Conservation (phyloP, 2,797 vertebrate genomes). For the Dipus sagitta region DNA sequence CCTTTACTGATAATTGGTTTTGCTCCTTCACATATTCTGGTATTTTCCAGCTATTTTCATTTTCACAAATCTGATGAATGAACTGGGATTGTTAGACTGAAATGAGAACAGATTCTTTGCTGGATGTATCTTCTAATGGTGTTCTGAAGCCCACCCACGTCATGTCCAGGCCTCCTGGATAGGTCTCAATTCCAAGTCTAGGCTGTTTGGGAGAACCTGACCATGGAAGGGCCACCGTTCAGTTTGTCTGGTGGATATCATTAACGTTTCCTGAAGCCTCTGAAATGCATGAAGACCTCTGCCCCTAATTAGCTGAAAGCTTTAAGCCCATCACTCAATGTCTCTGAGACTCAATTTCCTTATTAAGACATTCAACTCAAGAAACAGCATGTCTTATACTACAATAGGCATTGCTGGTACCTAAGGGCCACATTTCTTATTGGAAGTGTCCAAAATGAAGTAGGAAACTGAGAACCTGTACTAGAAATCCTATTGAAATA, state of each 20-base stretch:
- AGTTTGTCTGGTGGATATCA: conserved; percentile 62
- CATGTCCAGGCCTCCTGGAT: background rate
- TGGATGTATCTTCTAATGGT: background rate
- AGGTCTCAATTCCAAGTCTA: conserved; percentile 18
- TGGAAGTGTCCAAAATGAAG: conserved; percentile 12
- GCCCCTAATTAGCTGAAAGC: conserved; percentile 77
- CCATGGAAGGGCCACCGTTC: background rate
- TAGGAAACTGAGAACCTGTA: background rate
- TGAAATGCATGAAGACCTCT: conserved; percentile 73
- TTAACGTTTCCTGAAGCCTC: conserved; percentile 38
- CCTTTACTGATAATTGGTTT: background rate
- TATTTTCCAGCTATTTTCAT: conserved; percentile 49
- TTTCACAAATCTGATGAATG: background rate
- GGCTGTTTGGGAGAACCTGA: conserved; percentile 18
- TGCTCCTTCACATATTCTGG: background rate
- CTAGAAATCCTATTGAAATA: conserved; percentile 32
- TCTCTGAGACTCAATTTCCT: conserved; percentile 67
- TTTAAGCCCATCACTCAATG: conserved; percentile 74
- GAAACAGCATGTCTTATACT: background rate
- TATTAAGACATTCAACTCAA: conserved; percentile 64
- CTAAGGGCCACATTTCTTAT: background rate
- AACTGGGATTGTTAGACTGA: background rate
- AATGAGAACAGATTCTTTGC: background rate
- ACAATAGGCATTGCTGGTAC: background rate
- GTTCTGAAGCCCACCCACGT: conserved; percentile 1